These are phyloP conservation scores for Dipodomys ordii DNA, from an alignment of 2,113 vertebrate genomes.

Conservation along the genomic window DNA sequence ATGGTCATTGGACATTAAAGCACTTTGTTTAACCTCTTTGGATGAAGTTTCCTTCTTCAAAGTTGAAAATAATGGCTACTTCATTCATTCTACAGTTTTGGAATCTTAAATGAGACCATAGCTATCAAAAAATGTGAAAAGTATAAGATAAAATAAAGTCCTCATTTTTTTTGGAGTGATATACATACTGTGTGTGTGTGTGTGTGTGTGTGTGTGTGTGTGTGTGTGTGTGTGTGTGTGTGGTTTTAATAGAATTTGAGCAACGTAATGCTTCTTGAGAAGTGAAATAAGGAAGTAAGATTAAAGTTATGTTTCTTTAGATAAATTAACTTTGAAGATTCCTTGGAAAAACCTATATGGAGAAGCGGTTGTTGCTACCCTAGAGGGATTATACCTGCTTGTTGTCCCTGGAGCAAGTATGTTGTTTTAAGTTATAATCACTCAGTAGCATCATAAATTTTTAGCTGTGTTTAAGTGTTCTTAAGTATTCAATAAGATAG, in stretches of 20 bases:
- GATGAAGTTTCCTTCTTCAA: background rate
- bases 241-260: constrained; percentile 43
- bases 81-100: background rate
- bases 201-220: no score
- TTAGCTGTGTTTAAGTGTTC: background rate
- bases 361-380: constrained; percentile 95
- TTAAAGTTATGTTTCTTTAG: constrained; percentile 86
- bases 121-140: constrained; percentile 45
- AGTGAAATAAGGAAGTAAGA: constrained; percentile 43
- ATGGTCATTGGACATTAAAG: background rate
- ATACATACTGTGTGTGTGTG: background rate
- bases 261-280: constrained; percentile 35
- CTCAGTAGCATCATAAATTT: constrained; percentile 46
- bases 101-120: constrained; percentile 37
- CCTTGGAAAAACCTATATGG: constrained; percentile 99
- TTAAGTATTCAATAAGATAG: background rate
- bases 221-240: background rate
- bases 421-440: constrained; percentile 76
- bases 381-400: constrained; percentile 96
- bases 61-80: background rate
- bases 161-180: background rate
- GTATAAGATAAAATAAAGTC: background rate
- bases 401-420: constrained; percentile 97
- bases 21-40: background rate
- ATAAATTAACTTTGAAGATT: constrained; percentile 97